Base-by-base conservation (phyloP, 2,888 invertebrate genomes). In the Tetranychus piercei region DNA sequence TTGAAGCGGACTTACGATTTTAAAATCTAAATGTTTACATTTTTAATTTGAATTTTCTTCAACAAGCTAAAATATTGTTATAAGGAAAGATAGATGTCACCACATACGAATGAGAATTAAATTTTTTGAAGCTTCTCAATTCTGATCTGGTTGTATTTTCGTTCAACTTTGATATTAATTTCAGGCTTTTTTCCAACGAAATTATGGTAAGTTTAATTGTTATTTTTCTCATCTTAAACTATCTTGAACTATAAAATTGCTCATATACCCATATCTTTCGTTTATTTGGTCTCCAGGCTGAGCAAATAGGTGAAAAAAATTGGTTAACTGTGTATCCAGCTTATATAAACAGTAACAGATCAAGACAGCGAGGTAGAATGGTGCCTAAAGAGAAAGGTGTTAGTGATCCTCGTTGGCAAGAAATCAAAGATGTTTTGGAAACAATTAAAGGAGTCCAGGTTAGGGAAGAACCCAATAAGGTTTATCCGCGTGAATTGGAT, bases 341-440 rank as follows among this genome's bases (percentile, higher is more conserved):
- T 0, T 99, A 97, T 80, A 85, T 99, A 73, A 97, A 99, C 81
- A 92, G 89, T 80, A 94, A 93, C 81, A 94, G 92, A 82, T 90
- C 93, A 0, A 82, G 90, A 20, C 91, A 91, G 1, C 89, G 94
- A 82, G 99, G 99, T 6, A 86, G 99, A 55, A 87, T 88, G 79
- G 84, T 99, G 34, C 84, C 90, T 1, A 92, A 92, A 83, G 86
- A 88, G 1, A 88, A 86, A 85, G 93, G 92, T 82, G 90, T 97
- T 0, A 94, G 96, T 79, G 94, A 95, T 83, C 99, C 99, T 18
- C 93, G 93, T 0, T 90, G 90, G 82, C 88, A 90, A 80, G 99
- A 99, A 84, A 96, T 99, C 77, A 87, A 91, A 78, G 96, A 97
- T 85, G 94, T 96, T 1, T 84, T 96, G 73, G 85, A 89, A 22